These are phyloP conservation scores for Nymphalis polychloros DNA, from an alignment of 2,888 invertebrate species.

Conservation along the genomic window DNA sequence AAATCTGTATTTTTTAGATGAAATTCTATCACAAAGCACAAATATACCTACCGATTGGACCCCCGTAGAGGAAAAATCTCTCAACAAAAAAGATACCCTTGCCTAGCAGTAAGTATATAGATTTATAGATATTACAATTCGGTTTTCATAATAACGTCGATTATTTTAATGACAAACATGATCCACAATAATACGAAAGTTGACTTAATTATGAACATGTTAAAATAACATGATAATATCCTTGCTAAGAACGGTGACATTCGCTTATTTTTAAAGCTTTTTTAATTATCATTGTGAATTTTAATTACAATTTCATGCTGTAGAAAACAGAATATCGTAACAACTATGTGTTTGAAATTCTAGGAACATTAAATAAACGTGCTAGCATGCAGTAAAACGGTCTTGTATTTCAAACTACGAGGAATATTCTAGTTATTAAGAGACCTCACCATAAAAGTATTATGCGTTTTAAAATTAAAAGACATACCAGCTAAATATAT, in stretches of 20 bases:
- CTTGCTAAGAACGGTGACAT: conserved; percentile 3
- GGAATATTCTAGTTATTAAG: conserved; percentile 16
- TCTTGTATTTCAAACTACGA: conserved; percentile 6
- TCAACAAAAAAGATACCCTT: too few species aligned
- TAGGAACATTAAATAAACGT: conserved; percentile 15
- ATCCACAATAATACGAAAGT: background rate
- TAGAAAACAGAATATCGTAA: conserved; percentile 14
- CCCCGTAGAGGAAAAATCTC: too few species aligned
- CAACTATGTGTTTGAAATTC: conserved; percentile 12
- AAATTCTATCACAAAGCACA: too few species aligned
- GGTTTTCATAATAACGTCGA: too few species aligned
- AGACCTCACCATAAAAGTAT: conserved; percentile 3
- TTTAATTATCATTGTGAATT: conserved; percentile 15
- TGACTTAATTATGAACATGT: background rate
- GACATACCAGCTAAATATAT: background rate
- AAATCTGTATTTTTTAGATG: too few species aligned
- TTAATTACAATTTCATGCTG: conserved; percentile 11
- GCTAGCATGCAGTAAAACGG: conserved; percentile 10
- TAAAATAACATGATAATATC: background rate
- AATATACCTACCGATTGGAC: too few species aligned
- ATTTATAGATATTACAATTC: too few species aligned
- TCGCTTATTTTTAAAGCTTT: conserved; percentile 4
- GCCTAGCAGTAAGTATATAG: too few species aligned
- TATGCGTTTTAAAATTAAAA: conserved; percentile 9
- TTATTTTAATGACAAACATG: background rate